These are phyloP conservation scores for Synanthedon andrenaeformis DNA, from an alignment of 2,888 invertebrate species.

Conservation along the genomic window DNA sequence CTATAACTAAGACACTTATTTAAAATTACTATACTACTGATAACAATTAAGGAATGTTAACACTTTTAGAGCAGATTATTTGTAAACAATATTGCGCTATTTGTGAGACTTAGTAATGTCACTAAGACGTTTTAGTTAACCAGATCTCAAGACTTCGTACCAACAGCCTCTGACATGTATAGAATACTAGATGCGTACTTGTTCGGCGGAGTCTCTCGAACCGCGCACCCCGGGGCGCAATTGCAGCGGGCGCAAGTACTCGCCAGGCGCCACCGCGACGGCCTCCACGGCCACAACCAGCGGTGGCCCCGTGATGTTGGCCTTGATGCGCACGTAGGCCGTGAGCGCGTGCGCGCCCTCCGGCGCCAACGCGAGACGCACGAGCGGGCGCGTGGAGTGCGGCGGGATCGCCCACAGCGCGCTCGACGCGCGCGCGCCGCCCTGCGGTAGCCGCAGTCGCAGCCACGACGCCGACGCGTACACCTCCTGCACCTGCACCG, in stretches of 20 bases:
- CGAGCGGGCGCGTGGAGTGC: constrained; percentile 87
- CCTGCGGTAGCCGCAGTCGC: constrained; percentile 87
- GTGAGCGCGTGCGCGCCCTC: constrained; percentile 61
- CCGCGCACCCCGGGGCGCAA: constrained; percentile 34
- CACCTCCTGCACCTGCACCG: constrained; percentile 83
- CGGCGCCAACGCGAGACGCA: constrained; percentile 80
- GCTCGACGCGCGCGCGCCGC: constrained; percentile 80
- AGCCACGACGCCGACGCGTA: constrained; percentile 93
- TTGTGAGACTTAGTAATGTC: too few species aligned
- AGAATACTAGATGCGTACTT: constrained; percentile 14
- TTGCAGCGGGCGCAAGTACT: constrained; percentile 29
- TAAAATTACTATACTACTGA: too few species aligned
- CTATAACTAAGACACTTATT: too few species aligned
- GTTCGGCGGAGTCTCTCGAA: constrained; percentile 30
- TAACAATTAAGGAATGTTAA: too few species aligned
- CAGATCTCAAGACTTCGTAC: too few species aligned
- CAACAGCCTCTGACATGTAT: too few species aligned
- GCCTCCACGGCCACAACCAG: constrained; percentile 56
- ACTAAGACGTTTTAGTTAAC: too few species aligned
- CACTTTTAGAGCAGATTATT: too few species aligned
- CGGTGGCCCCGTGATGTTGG: constrained; percentile 40
- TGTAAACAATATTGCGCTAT: too few species aligned
- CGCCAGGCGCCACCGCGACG: constrained; percentile 29
- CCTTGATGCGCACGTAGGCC: constrained; percentile 46
- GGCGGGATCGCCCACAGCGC: constrained; percentile 93